Evolutionary conservation across 2,113 vertebrate species (phyloP).

Genomic region (Dipodomys spectabilis): DNA sequence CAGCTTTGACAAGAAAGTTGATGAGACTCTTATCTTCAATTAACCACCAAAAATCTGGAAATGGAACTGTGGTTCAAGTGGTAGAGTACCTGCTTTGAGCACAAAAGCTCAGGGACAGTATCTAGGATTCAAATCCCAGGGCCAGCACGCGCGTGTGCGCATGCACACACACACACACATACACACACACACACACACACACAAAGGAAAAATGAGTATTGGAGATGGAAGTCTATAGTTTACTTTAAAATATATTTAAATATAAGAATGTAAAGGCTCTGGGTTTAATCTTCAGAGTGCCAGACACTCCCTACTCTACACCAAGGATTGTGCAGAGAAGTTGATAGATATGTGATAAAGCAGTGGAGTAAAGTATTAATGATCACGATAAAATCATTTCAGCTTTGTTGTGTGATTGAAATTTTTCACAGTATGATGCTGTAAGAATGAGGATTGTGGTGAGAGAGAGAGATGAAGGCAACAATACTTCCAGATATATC

Average conservation of each 20-base stretch:
- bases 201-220: not conserved
- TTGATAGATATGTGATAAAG: not conserved
- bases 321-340: not conserved
- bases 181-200: too few relatives aligned
- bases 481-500: not conserved
- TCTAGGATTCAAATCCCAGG: too few relatives aligned
- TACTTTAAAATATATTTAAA: not conserved
- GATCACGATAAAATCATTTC: not conserved
- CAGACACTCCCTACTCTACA: not conserved
- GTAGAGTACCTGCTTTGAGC: too few relatives aligned
- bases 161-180: too few relatives aligned
- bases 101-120: too few relatives aligned
- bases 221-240: not conserved
- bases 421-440: not conserved
- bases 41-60: too few relatives aligned
- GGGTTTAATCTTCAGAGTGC: not conserved
- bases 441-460: not conserved
- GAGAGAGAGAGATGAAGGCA: not conserved
- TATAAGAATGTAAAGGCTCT: not conserved
- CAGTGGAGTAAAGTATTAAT: not conserved
- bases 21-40: too few relatives aligned
- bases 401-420: not conserved
- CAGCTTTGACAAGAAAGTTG: too few relatives aligned
- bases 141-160: too few relatives aligned
- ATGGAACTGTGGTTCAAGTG: too few relatives aligned